Base-by-base conservation (phyloP, 92 coral and sea anemone species). In the Blastomussa wellsi region DNA sequence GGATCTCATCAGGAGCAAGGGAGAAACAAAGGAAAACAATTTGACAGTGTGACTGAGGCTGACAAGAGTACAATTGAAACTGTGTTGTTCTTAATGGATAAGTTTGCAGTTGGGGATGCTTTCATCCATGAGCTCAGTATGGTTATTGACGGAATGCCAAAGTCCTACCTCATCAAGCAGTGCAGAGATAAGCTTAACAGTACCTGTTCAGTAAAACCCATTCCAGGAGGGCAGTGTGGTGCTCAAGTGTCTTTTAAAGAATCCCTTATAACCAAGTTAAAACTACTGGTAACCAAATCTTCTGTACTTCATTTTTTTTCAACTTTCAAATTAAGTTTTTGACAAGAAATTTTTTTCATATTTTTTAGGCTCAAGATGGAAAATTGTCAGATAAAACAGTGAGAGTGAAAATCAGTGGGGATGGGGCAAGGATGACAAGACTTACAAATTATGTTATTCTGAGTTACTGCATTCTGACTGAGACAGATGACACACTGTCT, bases 161-260 rank as follows among this genome's bases (percentile, higher is more conserved):
- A 83, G 57, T 89, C 92, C 64, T 89, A 75, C 84, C 84, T 89
- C n/a, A 81, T 89, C 29, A 86, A 76, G 72, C 90, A 86, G 42
- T 86, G 92, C n/a, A 66, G 85, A 48, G 65, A 79, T 73, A 77
- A 86, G 52, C 67, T 90, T n/a, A 90, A 86, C 57, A 62, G 82
- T 44, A 53, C 53, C 71, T 84, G 80, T 31, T 7, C 82, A 14
- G 39, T 84, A 74, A 52, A 74, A 60, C 72, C 81, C 36, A 76
- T 37, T 52, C 82, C 57, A 28, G 88, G 88, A 84, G 74, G 51
- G 11, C 51, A 52, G 71, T 53, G 42, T 35, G 82, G 88, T 55
- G 88, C 88, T 33, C 82, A 75, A 60, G 9, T 84, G 42, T 73
- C 74, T 48, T 75, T 84, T 37, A 84, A 37, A 33, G 88, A 84